Conservation (phyloP, 2,888 invertebrate genomes). For the Trisateles emortualis region DNA sequence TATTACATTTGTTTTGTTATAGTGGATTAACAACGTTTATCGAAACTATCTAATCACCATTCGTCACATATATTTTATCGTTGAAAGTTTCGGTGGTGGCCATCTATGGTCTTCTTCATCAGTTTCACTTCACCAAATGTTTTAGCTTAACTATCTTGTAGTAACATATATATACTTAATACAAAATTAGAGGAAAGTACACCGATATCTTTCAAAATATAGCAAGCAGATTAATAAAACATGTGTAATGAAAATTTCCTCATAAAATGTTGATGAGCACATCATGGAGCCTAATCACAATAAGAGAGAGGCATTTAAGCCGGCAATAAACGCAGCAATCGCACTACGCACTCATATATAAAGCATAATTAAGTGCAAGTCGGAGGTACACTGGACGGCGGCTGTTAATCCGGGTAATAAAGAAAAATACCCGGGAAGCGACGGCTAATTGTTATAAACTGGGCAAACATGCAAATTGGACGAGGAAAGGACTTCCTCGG, state of each 20-base stretch:
- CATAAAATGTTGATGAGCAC: conserved; percentile 30
- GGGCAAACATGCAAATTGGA: conserved; percentile 82
- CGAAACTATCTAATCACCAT: too few species aligned
- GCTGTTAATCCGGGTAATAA: conserved; percentile 80
- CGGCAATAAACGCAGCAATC: conserved; percentile 52
- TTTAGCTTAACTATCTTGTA: too few species aligned
- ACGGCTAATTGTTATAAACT: conserved; percentile 83
- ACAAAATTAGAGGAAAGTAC: not conserved
- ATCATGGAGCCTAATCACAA: conserved; percentile 27
- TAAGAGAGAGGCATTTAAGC: conserved; percentile 37
- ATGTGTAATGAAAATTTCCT: conserved; percentile 11
- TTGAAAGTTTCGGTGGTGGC: too few species aligned
- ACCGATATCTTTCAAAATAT: not conserved
- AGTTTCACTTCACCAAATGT: too few species aligned
- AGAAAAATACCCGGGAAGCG: conserved; percentile 80
- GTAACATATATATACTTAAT: not conserved
- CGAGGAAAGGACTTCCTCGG: conserved; percentile 67
- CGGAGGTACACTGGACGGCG: conserved; percentile 48
- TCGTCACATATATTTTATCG: too few species aligned
- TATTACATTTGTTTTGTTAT: too few species aligned
- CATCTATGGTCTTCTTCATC: too few species aligned
- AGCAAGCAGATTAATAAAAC: conserved; percentile 11
- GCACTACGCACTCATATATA: conserved; percentile 66
- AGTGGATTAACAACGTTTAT: too few species aligned
- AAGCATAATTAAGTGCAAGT: conserved; percentile 70